Evolutionary conservation across 2,888 invertebrate genomes (phyloP), one percentile per base, ranked within the genome.

Genomic region (Eurytoma adleriae): DNA sequence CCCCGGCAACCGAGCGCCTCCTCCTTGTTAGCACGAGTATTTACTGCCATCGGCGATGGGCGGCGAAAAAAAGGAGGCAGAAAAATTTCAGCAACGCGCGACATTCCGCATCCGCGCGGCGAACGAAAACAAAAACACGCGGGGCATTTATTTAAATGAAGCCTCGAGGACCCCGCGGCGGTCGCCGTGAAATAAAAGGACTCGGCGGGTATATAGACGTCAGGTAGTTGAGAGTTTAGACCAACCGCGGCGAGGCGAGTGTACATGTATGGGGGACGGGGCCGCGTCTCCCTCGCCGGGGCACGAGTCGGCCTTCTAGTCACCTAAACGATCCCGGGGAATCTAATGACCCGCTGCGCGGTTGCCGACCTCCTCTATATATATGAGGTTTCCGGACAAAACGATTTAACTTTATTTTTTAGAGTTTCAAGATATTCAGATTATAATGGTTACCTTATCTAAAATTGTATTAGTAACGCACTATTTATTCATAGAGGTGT

Each of bases 311-410:
- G 13, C 10, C n/a, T 13, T 30, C n/a, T 56, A 12, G 73, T 30
- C 62, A 30, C 59, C 62, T 18, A 66, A 72, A 64, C 64, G 64
- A 64, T 73, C 56, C 73, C 40, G 14, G 64, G 56, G 64, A 56
- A 73, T 64, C 73, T 66, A 56, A 66, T 56, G 73, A 73, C 73
- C 64, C 64, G 56, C 73, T 64, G 73, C 20, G 73, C 20, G 48
- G 52, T 5, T 5, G 24, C n/a, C 16, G 52, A 18, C 52, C 27
- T 40, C 13, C 56, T 14, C 24, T 4, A 10, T 30, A n/a, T n/a
- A n/a, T n/a, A n/a, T n/a, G n/a, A n/a, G n/a, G n/a, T n/a, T n/a
- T n/a, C n/a, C n/a, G n/a, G n/a, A n/a, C n/a, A n/a, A n/a, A n/a
- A n/a, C 3, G 4, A 12, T 12, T 61, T 3, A 30, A 30, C 30